Base-by-base conservation (phyloP, 1,140 invertebrate species). In the Panulirus ornatus region DNA sequence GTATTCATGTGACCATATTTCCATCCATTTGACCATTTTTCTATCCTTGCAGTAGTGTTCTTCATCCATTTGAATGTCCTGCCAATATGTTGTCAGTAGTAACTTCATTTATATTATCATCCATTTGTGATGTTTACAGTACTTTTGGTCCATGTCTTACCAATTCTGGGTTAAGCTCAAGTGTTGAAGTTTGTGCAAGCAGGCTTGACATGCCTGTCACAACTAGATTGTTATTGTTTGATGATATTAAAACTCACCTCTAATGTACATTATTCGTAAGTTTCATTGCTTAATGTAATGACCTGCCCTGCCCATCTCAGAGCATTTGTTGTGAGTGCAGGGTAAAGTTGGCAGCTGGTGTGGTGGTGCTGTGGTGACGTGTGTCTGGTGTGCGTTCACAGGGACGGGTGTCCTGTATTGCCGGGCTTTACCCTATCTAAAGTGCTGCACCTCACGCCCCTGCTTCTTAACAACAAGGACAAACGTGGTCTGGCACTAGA, bases 401-500 rank as follows among this genome's bases (percentile, higher is more conserved):
- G 98, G 94, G 98, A 99, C 94, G 98, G 98, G 76, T 99, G 98
- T 95, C 98, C 98, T 75, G 97, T 99, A 92, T 97, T 97, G 91
- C 98, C 99, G 51, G 99, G 99, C 92, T 99, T 99, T 95, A 99
- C 98, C 92, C 95, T 99, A 92, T 99, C 98, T 94, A 99, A 99
- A 96, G 98, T 99, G 92, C 99, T 98, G 95, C 96, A 97, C 92
- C 94, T 99, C 94, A 98, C 96, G 93, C 99, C 99, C 78, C 96
- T 99, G 92, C 95, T 99, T 92, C 97, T 97, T 93, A 98, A 99
- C 95, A 99, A 99, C 95, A 98, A 99, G 95, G 98, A 99, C 95
- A 99, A 99, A 94, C 96, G 98, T 95, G 99, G 99, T 40, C 95
- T 99, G 87, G 99, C 99, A 87, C 95, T 99, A 82, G 99, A 99